Evolutionary conservation across 2,113 vertebrate genomes (phyloP), one percentile per base, ranked within the genome.

Genomic region (Centropus unirufus): DNA sequence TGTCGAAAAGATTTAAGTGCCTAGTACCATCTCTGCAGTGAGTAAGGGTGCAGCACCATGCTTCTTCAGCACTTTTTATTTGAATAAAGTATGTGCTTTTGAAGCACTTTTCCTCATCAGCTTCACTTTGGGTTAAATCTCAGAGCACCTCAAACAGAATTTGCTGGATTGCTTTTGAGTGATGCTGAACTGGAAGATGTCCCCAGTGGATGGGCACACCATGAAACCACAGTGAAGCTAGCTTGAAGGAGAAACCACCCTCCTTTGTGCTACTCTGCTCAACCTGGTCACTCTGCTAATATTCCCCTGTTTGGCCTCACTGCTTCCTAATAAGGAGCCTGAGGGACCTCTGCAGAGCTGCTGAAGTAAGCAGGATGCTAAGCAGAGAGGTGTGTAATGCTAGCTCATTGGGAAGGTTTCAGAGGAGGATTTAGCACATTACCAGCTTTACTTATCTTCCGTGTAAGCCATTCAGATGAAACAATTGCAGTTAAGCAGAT

Each of bases 401-500:
- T 62, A 74, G 46, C 80, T 75, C 36, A 32, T 24, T 30, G n/a
- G 55, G 83, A 30, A 63, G 80, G 86, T 55, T 96, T 94, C 80
- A 89, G 89, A 55, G 34, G 29, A 84, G 91, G 89, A 89, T 89
- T 93, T 94, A 92, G 54, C 47, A 89, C 59, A 63, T 88, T 89
- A 89, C 92, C 83, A 93, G 89, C 95, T 94, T 86, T 93, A 74
- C 72, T 86, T 93, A 51, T 39, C 91, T 92, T 92, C 73, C 78
- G 52, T 8, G 3, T 94, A 92, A 97, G 91, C 83, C 47, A 23
- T 78, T 89, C 64, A 64, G 86, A 61, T 92, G 72, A 87, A 95
- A 70, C 68, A 93, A 77, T 49, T 5, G 12, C 73, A 70, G 64
- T 89, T 89, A 87, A 95, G 80, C 91, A 90, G 92, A 89, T 83